Percentiles rank a stretch among this genome's conserved stretches.
phyloP scores from a whole-genome alignment of 1,140 invertebrate genomes.

The Mya arenaria region DNA sequence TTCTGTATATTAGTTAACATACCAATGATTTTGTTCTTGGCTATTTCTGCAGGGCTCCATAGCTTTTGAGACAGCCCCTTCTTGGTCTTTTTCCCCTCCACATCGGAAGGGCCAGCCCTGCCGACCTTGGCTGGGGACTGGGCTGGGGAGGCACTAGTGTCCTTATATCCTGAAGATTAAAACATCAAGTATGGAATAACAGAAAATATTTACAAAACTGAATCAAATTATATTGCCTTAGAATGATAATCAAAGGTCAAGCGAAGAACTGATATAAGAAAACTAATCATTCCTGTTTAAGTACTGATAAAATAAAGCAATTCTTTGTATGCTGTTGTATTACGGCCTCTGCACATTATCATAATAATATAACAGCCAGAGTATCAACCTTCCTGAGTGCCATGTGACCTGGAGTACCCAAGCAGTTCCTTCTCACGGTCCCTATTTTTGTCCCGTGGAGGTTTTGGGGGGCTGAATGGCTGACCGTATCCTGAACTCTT shows the following conservation, averaged over 20 bases:
- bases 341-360: neutral
- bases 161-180: neutral
- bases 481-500: slow-evolving; percentile 75
- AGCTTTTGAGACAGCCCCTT: neutral
- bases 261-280: neutral
- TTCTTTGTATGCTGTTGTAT: neutral
- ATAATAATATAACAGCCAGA: slow-evolving; percentile 40
- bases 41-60: neutral
- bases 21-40: neutral
- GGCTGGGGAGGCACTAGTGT: neutral
- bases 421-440: slow-evolving; percentile 23
- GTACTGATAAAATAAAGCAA: neutral
- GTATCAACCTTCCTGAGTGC: neutral
- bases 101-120: neutral
- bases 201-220: neutral
- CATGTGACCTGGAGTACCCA: slow-evolving; percentile 21
- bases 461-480: slow-evolving; percentile 58
- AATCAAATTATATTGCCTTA: neutral
- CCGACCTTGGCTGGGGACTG: too few species aligned
- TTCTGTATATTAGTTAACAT: too few species aligned
- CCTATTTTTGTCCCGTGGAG: slow-evolving; percentile 15
- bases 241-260: neutral
- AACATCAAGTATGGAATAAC: neutral
- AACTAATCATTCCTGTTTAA: neutral
- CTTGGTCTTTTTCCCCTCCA: neutral